phyloP scores from a whole-genome alignment of 2,113 vertebrate genomes.

The Lepisosteus oculatus region DNA sequence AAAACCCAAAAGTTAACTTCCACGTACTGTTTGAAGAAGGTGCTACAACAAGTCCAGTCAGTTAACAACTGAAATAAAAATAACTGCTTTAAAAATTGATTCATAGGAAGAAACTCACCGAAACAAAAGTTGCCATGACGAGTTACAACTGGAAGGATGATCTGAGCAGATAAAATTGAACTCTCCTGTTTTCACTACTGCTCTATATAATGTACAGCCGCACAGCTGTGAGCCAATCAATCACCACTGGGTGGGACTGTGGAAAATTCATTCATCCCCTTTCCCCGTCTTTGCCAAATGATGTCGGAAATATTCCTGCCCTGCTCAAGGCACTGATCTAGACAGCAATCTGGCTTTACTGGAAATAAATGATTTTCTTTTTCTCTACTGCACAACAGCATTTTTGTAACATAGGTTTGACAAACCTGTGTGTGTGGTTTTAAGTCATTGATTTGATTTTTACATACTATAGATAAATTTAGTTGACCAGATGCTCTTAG shows the following conservation, averaged over 20 bases:
- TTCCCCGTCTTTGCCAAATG: not conserved
- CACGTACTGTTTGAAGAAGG: too few relatives aligned
- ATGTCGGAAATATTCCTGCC: conserved; percentile 6
- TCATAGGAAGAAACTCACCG: conserved; percentile 52
- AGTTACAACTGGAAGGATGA: conserved; percentile 35
- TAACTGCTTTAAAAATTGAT: too few relatives aligned
- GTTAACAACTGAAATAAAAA: too few relatives aligned
- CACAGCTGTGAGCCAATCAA: conserved; percentile 43
- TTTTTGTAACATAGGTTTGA: too few relatives aligned
- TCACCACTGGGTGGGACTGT: conserved; percentile 39
- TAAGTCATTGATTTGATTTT: too few relatives aligned
- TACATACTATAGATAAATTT: too few relatives aligned
- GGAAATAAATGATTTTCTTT: too few relatives aligned
- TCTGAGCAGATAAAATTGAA: conserved; percentile 8
- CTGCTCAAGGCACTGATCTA: conserved; percentile 9
- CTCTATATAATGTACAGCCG: conserved; percentile 48
- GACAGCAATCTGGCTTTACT: not conserved
- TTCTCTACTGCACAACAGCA: too few relatives aligned
- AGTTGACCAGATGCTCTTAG: too few relatives aligned
- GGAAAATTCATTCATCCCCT: not conserved
- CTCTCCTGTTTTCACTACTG: conserved; percentile 43
- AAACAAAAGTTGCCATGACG: conserved; percentile 61
- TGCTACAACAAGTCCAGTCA: too few relatives aligned
- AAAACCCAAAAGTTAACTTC: too few relatives aligned
- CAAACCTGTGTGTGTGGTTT: too few relatives aligned